Evolutionary conservation across 2,113 vertebrate species (phyloP).

Genomic region (Scortum barcoo): DNA sequence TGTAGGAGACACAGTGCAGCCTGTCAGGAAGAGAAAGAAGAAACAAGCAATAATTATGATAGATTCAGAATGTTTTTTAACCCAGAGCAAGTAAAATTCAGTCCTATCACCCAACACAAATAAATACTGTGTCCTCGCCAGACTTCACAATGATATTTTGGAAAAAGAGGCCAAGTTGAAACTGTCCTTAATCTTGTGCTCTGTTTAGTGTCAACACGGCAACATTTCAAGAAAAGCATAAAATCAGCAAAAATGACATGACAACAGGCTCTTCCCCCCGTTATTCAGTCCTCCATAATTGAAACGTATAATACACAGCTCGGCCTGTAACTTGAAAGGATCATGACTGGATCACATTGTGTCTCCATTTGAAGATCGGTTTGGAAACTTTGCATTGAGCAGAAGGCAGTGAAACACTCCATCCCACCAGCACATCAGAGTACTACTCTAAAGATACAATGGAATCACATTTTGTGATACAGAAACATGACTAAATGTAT

Average conservation of each 20-base stretch:
- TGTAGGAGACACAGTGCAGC: slow-evolving; percentile 51
- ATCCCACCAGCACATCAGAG: neutral
- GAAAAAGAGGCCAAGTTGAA: slow-evolving; percentile 2
- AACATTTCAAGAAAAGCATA: neutral
- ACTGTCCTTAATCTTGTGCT: neutral
- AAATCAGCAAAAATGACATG: slow-evolving; percentile 31
- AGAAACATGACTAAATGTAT: neutral
- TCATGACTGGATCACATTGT: neutral
- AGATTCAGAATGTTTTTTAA: neutral
- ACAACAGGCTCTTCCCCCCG: slow-evolving; percentile 11
- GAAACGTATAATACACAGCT: neutral
- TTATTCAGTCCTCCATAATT: slow-evolving; percentile 34
- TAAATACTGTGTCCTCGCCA: neutral
- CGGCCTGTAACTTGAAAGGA: neutral
- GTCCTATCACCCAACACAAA: neutral
- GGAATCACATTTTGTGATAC: no score
- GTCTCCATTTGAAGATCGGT: neutral
- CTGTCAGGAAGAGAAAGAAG: slow-evolving; percentile 36
- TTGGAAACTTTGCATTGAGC: neutral
- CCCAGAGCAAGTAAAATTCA: neutral
- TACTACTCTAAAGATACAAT: no score
- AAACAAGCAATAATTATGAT: slow-evolving; percentile 6
- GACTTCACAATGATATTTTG: neutral
- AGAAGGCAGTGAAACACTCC: neutral
- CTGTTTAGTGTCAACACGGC: neutral